Evolutionary conservation across 2,888 invertebrate species (phyloP).

Genomic region (Lumbricus terrestris): DNA sequence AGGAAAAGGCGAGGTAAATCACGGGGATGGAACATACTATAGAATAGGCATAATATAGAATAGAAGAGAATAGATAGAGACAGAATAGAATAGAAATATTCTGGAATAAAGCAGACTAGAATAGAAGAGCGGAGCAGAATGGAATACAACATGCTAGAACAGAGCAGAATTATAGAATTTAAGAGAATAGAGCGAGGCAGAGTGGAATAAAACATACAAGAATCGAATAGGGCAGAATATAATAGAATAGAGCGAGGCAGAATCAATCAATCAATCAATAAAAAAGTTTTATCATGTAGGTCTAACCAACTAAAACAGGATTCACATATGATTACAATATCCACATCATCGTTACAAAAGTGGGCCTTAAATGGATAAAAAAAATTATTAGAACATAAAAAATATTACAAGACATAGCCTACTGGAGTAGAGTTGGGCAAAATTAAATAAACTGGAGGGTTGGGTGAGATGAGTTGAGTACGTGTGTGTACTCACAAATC

Average conservation of each 20-base stretch:
- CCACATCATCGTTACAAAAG: no score
- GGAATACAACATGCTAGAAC: background rate
- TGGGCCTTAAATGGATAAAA: no score
- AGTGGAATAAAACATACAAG: background rate
- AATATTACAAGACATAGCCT: no score
- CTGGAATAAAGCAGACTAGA: background rate
- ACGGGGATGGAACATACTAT: no score
- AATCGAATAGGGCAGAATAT: background rate
- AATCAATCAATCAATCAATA: no score
- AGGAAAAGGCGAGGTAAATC: no score
- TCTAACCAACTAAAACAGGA: no score
- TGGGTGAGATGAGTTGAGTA: background rate
- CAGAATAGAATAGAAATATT: background rate
- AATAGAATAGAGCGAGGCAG: background rate
- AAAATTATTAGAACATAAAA: no score
- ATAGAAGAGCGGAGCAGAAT: background rate
- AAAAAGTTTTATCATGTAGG: no score
- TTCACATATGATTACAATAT: no score
- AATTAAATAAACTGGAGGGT: no score
- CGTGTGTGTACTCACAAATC: conserved; percentile 33
- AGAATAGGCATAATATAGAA: background rate
- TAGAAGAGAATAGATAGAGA: background rate
- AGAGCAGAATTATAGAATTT: background rate
- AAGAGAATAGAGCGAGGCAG: background rate
- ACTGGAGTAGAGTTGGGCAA: background rate